Conservation (phyloP, 92 coral and sea anemone species). For the Phymanthus crucifer region DNA sequence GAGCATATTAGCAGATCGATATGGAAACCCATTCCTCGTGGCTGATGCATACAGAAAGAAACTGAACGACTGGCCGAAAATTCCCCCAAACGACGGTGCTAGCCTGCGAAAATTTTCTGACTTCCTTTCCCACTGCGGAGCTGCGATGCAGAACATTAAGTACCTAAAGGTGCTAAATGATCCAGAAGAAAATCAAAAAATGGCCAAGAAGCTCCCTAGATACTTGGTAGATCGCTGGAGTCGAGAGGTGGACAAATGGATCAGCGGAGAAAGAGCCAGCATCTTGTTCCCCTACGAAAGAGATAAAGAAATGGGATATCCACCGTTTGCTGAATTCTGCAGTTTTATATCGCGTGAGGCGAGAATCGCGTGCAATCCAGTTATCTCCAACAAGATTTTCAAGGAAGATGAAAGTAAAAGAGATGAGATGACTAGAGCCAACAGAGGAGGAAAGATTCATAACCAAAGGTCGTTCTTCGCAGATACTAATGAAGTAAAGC, state of each 20-base stretch:
- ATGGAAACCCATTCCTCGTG: constrained; percentile 60
- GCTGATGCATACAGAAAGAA: constrained; percentile 59
- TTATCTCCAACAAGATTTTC: constrained; percentile 24
- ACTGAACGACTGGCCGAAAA: constrained; percentile 62
- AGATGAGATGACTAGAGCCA: neutral
- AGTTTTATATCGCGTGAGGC: constrained; percentile 8
- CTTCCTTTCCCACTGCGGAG: constrained; percentile 42
- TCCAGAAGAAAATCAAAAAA: constrained; percentile 58
- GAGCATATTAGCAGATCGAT: constrained; percentile 40
- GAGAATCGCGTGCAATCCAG: constrained; percentile 64
- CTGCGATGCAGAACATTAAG: constrained; percentile 43
- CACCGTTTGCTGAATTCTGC: constrained; percentile 16
- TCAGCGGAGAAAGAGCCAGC: constrained; percentile 21
- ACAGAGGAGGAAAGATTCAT: neutral
- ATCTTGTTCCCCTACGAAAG: neutral
- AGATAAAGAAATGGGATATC: neutral
- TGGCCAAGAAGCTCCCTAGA: constrained; percentile 59
- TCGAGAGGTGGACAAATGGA: constrained; percentile 46
- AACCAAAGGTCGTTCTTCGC: constrained; percentile 15
- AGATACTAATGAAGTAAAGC: constrained; percentile 18
- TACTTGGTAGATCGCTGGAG: constrained; percentile 48
- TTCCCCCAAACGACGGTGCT: constrained; percentile 50
- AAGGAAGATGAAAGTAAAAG: constrained; percentile 28
- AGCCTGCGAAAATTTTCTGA: constrained; percentile 63
- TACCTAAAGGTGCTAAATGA: constrained; percentile 58